These are phyloP conservation scores for Proteles cristata DNA, from an alignment of 2,113 vertebrate genomes.

Conservation along the genomic window DNA sequence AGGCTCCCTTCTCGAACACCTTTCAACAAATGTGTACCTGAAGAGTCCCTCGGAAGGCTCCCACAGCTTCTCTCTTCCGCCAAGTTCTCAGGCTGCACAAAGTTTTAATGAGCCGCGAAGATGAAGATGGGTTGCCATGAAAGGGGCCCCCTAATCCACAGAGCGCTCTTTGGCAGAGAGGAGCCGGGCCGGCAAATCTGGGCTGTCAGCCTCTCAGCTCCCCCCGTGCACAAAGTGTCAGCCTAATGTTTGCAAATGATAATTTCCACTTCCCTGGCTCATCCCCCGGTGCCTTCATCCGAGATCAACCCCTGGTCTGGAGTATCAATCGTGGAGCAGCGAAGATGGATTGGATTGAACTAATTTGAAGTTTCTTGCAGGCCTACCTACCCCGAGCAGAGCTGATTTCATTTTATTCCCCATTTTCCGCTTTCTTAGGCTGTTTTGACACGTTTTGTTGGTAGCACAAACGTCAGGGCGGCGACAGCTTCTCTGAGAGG, in stretches of 20 bases:
- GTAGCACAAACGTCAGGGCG: conserved; percentile 34
- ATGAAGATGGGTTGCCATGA: conserved; percentile 84
- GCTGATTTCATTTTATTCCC: not conserved
- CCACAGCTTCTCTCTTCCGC: conserved; percentile 80
- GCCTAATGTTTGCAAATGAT: conserved; percentile 87
- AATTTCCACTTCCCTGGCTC: conserved; percentile 82
- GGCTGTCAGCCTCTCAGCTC: conserved; percentile 87
- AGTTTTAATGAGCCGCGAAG: conserved; percentile 90
- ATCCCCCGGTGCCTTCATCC: conserved; percentile 80
- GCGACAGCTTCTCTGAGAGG: conserved; percentile 61
- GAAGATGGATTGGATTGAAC: conserved; percentile 75
- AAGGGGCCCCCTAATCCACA: conserved; percentile 48
- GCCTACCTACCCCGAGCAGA: conserved; percentile 46
- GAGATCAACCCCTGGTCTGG: conserved; percentile 80
- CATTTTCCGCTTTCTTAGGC: not conserved
- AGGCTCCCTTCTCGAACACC: conserved; percentile 87
- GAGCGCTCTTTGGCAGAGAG: conserved; percentile 80
- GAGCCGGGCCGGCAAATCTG: conserved; percentile 79
- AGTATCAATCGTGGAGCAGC: conserved; percentile 75
- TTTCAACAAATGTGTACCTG: conserved; percentile 87
- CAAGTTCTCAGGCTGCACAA: conserved; percentile 85
- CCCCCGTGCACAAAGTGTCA: conserved; percentile 83
- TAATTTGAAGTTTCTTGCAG: conserved; percentile 82
- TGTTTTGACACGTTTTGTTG: conserved; percentile 73
- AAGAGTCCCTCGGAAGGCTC: conserved; percentile 85